Percentiles rank a stretch among this genome's conserved stretches.
Evolutionary conservation across 2,797 vertebrate genomes (phyloP).

Genomic region (Sebastes steindachneri): DNA sequence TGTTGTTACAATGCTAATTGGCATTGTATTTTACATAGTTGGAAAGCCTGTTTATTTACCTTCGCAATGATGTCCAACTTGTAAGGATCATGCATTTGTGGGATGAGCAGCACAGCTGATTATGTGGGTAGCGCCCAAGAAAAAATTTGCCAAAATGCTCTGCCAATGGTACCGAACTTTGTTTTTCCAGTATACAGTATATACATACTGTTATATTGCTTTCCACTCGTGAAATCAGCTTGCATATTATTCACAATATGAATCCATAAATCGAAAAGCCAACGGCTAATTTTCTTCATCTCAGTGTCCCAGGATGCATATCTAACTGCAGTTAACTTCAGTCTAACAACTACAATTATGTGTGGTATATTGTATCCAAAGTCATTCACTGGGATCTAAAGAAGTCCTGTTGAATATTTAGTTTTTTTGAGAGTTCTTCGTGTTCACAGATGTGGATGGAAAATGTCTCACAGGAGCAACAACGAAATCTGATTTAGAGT

Average conservation of each 20-base stretch:
- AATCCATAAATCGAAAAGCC: neutral
- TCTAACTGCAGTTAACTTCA: neutral
- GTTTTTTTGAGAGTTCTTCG: neutral
- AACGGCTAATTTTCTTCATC: neutral
- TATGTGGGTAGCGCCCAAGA: no score
- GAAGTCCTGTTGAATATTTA: neutral
- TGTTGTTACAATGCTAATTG: no score
- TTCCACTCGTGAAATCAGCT: neutral
- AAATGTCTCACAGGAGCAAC: conserved; percentile 35
- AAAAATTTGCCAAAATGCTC: no score
- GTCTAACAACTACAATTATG: neutral
- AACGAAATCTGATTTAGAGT: conserved; percentile 28
- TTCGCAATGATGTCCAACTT: no score
- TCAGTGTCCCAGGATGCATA: neutral
- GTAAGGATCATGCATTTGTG: no score
- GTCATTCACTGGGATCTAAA: neutral
- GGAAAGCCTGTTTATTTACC: no score
- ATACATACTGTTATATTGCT: neutral
- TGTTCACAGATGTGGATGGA: conserved; percentile 37
- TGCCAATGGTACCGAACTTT: no score
- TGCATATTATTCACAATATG: neutral
- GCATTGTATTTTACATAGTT: no score
- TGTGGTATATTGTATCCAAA: neutral
- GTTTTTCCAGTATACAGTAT: no score
- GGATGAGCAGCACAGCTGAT: no score